A percentile compares a stretch with the other conserved stretches of the same genome.
These are phyloP conservation scores for Hirtodrosophila histrioides DNA, from an alignment of 2,888 invertebrate species.

Conservation along the genomic window DNA sequence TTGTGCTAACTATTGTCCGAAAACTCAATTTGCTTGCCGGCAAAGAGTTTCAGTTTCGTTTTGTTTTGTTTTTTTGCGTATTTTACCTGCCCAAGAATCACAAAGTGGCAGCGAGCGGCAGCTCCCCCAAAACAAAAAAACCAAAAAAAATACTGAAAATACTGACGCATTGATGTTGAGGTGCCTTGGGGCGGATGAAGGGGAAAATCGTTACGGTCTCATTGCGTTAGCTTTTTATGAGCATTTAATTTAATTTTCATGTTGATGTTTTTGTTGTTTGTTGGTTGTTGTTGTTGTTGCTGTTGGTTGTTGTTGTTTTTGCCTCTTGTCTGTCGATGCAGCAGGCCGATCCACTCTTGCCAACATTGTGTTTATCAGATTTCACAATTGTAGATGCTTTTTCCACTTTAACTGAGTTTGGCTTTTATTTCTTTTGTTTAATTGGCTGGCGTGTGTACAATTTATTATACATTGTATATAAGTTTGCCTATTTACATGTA, in stretches of 20 bases:
- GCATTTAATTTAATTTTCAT: constrained; percentile 71
- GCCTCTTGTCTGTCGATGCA: constrained; percentile 15
- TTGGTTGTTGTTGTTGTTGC: constrained; percentile 21
- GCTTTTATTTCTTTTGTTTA: constrained; percentile 41
- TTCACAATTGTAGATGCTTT: constrained; percentile 62
- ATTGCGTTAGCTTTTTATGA: constrained; percentile 65
- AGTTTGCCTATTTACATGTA: too few species aligned
- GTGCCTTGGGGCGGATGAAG: constrained; percentile 21
- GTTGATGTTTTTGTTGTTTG: constrained; percentile 33
- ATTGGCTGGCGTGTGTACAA: constrained; percentile 48
- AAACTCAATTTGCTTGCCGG: constrained; percentile 18
- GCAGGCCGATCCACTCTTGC: constrained; percentile 24
- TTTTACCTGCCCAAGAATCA: constrained; percentile 16
- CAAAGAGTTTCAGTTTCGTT: constrained; percentile 23
- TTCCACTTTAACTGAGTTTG: constrained; percentile 39
- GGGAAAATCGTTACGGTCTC: constrained; percentile 71
- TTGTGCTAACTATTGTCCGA: not conserved
- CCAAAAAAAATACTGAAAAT: not conserved
- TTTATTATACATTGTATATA: constrained; percentile 30
- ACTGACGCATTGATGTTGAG: constrained; percentile 7
- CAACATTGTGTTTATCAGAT: constrained; percentile 35
- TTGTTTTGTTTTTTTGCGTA: constrained; percentile 5
- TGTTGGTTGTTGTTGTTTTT: constrained; percentile 20
- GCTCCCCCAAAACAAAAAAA: not conserved
- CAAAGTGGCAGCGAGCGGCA: constrained; percentile 2